Evolutionary conservation across 2,797 vertebrate species (phyloP).

Genomic region (Gadopsis bispinosus): DNA sequence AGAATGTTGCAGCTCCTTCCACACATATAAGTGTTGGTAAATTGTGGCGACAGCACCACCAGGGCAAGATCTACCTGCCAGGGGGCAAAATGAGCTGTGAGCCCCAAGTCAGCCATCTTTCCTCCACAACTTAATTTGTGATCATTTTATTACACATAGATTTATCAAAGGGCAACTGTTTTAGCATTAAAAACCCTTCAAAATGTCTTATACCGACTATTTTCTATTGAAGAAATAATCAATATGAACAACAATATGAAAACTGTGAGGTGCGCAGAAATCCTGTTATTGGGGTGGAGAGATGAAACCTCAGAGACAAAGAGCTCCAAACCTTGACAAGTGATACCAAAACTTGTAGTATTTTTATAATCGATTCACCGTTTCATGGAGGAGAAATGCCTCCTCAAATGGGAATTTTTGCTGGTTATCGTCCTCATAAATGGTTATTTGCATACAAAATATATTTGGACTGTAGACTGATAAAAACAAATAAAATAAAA

Average conservation of each 20-base stretch:
- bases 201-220: background rate
- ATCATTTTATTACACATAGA: background rate
- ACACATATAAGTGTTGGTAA: background rate
- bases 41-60: background rate
- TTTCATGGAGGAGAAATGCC: background rate
- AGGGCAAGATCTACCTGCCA: background rate
- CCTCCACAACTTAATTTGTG: background rate
- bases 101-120: no score
- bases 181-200: background rate
- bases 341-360: background rate
- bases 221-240: background rate
- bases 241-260: no score
- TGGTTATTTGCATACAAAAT: background rate
- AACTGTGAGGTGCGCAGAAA: background rate
- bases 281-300: background rate
- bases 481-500: no score
- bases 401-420: background rate
- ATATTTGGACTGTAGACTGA: background rate
- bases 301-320: background rate
- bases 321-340: background rate
- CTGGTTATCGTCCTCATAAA: background rate
- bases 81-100: background rate
- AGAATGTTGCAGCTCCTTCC: background rate
- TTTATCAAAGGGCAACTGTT: background rate
- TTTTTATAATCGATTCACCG: no score